A percentile compares a stretch with the other conserved stretches of the same genome.
phyloP scores from a whole-genome alignment of 2,797 vertebrate genomes.

The Notamacropus eugenii region DNA sequence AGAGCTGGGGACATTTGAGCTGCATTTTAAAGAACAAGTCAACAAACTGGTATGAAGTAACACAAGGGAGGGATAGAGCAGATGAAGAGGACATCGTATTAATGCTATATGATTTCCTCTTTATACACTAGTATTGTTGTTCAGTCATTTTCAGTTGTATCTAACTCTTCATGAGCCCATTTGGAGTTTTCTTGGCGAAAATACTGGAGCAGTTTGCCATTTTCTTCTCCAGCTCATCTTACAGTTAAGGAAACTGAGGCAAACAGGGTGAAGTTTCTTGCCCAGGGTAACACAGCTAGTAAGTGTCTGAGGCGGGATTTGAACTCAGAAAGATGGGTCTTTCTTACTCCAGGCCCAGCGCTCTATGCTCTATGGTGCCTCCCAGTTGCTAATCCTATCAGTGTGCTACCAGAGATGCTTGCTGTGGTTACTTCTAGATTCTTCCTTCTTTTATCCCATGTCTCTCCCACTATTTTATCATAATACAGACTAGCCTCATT shows the following conservation, averaged over 20 bases:
- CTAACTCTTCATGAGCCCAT: too few species aligned
- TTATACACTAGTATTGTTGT: neutral
- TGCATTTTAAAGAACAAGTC: neutral
- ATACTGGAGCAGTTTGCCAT: too few species aligned
- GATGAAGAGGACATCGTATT: neutral
- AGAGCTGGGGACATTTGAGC: neutral
- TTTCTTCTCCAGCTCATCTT: too few species aligned
- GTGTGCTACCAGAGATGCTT: neutral
- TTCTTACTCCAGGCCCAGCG: too few species aligned
- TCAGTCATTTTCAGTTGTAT: too few species aligned
- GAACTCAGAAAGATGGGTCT: too few species aligned
- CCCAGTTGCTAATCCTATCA: neutral
- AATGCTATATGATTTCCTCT: neutral
- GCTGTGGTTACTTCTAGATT: neutral
- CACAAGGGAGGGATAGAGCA: neutral
- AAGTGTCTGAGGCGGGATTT: too few species aligned
- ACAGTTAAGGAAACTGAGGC: too few species aligned
- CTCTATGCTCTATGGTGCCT: too few species aligned
- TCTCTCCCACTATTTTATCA: neutral
- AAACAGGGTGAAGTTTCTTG: too few species aligned
- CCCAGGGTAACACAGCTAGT: too few species aligned
- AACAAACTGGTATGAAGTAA: neutral
- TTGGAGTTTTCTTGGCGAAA: too few species aligned
- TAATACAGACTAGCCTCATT: neutral
- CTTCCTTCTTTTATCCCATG: neutral